Percentiles rank a stretch among this genome's conserved stretches.
These are phyloP conservation scores for Pomphorhynchus laevis DNA, from an alignment of 1,140 invertebrate genomes.

Conservation along the genomic window DNA sequence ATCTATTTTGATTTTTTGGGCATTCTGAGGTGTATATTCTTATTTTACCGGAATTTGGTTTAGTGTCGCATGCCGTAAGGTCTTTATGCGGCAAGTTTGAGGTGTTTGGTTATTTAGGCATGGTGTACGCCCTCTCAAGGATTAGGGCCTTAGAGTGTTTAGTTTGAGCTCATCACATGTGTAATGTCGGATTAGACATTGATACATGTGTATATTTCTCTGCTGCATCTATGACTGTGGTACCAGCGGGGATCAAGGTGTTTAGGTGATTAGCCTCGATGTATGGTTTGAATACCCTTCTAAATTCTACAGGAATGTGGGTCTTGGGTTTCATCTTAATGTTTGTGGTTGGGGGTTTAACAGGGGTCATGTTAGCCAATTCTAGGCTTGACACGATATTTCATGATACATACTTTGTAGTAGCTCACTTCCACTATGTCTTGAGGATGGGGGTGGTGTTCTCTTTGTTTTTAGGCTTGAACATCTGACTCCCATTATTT, in stretches of 20 bases:
- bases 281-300: too few species aligned
- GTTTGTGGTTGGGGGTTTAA: slow-evolving; percentile 22
- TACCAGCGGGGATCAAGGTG: slow-evolving; percentile 28
- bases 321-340: slow-evolving; percentile 33
- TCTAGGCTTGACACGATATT: slow-evolving; percentile 32
- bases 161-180: slow-evolving; percentile 18
- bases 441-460: slow-evolving; percentile 26
- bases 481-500: slow-evolving; percentile 26
- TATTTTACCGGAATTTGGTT: slow-evolving; percentile 23
- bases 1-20: slow-evolving; percentile 41
- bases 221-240: slow-evolving; percentile 32
- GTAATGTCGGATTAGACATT: slow-evolving; percentile 32
- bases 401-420: slow-evolving; percentile 37
- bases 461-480: slow-evolving; percentile 27
- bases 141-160: slow-evolving; percentile 19
- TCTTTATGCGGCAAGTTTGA: slow-evolving; percentile 12
- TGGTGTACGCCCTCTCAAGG: slow-evolving; percentile 17
- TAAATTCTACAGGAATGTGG: too few species aligned
- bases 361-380: slow-evolving; percentile 28
- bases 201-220: slow-evolving; percentile 35
- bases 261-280: slow-evolving; percentile 22
- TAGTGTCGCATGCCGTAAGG: slow-evolving; percentile 13
- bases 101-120: slow-evolving; percentile 13
- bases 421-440: slow-evolving; percentile 33
- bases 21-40: slow-evolving; percentile 39